Base-by-base conservation (phyloP, 2,113 vertebrate genomes). In the Phaetusa simplex region DNA sequence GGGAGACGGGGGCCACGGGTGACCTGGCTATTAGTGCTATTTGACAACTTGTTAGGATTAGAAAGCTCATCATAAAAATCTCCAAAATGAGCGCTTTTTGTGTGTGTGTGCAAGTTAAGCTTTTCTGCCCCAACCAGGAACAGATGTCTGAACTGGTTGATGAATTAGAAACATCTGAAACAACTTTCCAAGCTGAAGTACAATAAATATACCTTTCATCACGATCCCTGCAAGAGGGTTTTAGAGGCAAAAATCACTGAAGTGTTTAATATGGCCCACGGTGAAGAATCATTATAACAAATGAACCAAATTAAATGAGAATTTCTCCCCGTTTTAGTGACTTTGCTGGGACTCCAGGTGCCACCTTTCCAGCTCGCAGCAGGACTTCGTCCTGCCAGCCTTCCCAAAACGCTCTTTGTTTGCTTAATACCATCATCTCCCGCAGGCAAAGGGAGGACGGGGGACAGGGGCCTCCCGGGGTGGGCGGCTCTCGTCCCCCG, bases 161-260 rank as follows among this genome's bases (percentile, higher is more conserved):
- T 94, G 98, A 99, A 99, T 99, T 98, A 94, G 98, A 99, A 99
- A 99, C 99, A 99, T 99, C 98, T 99, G 99, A 99, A 99, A 99
- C 98, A 99, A 99, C 98, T 99, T 98, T 98, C 98, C 97, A 86
- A 98, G 98, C 97, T 94, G 97, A 98, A 98, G 98, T 98, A 98
- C 98, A 99, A 99, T 99, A 99, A 99, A 99, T 99, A 99, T 98
- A 98, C 97, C 98, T 99, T 99, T 99, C 98, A 99, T 98, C 98
- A 98, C 98, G 27, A 98, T 98, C 96, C 96, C 94, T 95, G 95
- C 93, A 95, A 97, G 96, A 97, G 97, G 97, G 97, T 97, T 96
- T 97, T 94, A 97, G 96, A 97, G 97, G 97, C 93, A 97, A 97
- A 94, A 96, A 95, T 97, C 94, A 86, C 95, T 96, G 92, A 96